Conservation (phyloP, 2,888 invertebrate species). For the Invenusta paracnida region DNA sequence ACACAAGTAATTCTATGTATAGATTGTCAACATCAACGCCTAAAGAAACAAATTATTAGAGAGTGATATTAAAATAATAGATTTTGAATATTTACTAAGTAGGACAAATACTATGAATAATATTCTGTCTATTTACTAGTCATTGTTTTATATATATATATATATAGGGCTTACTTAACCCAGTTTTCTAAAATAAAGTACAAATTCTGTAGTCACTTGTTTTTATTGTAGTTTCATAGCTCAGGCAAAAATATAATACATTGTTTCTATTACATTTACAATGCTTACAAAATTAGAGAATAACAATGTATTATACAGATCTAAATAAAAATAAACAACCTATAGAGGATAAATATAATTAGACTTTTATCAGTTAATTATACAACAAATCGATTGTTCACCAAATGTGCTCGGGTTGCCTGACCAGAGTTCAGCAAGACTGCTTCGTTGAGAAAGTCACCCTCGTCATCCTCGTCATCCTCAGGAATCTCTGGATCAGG, state of each 20-base stretch:
- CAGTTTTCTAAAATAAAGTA: neutral
- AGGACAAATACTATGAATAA: neutral
- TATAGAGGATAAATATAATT: neutral
- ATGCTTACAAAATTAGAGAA: neutral
- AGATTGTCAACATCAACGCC: neutral
- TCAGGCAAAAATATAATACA: conserved; percentile 19
- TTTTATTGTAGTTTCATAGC: conserved; percentile 18
- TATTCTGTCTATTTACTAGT: neutral
- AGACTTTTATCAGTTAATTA: neutral
- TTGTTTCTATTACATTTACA: conserved; percentile 11
- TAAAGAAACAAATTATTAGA: neutral
- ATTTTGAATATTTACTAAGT: neutral
- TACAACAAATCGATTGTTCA: neutral
- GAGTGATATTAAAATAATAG: neutral
- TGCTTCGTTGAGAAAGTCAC: neutral
- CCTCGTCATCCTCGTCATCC: neutral
- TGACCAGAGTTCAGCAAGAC: neutral
- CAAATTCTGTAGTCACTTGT: neutral
- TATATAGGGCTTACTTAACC: neutral
- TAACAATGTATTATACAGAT: too few relatives aligned
- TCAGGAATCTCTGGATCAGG: neutral
- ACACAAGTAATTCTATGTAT: neutral
- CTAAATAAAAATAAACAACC: too few relatives aligned
- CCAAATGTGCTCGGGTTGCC: neutral
- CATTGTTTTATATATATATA: neutral